Base-by-base conservation (phyloP, 2,888 invertebrate genomes). In the Hydrotaea diabolus region DNA sequence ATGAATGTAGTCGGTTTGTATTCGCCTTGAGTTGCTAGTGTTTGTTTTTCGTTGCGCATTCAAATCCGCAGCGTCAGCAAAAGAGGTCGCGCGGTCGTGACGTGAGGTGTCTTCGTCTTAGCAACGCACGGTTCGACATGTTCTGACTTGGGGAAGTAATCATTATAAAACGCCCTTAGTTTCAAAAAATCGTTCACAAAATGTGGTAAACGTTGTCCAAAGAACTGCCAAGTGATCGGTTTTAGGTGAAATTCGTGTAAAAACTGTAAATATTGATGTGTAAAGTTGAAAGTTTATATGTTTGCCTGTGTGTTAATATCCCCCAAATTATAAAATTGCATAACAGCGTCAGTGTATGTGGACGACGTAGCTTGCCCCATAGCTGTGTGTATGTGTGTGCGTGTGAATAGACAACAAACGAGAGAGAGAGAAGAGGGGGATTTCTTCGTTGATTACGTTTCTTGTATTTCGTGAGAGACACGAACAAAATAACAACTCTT, bases 101-200 rank as follows among this genome's bases (percentile, higher is more conserved):
- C 55, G 80, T 31, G 31, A 31, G 31, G 31, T 84, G 83, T 79
- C 76, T 83, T 83, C 85, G 85, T 85, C 80, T 80, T 85, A 88
- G 87, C 85, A 84, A 90, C 89, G 89, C 88, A 89, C 88, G 90
- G 87, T 88, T 90, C 87, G 87, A 86, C 86, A 89, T 89, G 90
- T 87, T 90, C 87, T 88, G 87, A 87, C 77, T 82, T 82, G 64
- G 85, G 87, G 83, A 87, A 89, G 86, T 86, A 89, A 89, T 43
- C 88, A 76, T 88, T 87, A 89, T 87, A 84, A 78, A 85, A 64
- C 73, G 66, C 62, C 77, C 82, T 78, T 21, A 62, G 80, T 23
- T 73, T 55, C 46, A n/a, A 15, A 43, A 69, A 72, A 64, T 53
- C 66, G 43, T 64, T 57, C 17, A 39, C 39, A 82, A 73, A 82